A percentile compares a stretch with the other conserved stretches of the same genome.
Conservation (phyloP, 2,888 invertebrate genomes). For the Busseola fusca region DNA sequence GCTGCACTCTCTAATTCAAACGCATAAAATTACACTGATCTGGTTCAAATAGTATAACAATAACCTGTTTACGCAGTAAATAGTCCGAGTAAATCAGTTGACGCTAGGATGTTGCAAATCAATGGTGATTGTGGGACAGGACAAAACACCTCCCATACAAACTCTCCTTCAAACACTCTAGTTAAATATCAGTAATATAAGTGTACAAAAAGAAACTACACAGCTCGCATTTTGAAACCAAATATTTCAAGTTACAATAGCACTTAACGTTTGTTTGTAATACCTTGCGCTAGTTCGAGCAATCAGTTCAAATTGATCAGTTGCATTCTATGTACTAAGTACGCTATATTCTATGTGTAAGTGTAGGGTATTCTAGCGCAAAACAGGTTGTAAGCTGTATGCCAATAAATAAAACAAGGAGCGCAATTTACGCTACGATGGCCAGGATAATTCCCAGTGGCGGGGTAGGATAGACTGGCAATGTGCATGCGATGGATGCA, state of each 20-base stretch:
- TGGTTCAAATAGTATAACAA: constrained; percentile 53
- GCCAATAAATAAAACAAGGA: constrained; percentile 65
- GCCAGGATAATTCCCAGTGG: constrained; percentile 61
- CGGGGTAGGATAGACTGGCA: constrained; percentile 51
- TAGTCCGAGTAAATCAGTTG: constrained; percentile 38
- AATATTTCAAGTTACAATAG: constrained; percentile 48
- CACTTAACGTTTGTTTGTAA: constrained; percentile 44
- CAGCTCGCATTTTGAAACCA: constrained; percentile 30
- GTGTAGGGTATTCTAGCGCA: constrained; percentile 38
- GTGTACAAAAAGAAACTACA: constrained; percentile 21
- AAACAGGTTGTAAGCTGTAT: constrained; percentile 53
- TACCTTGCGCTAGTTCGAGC: constrained; percentile 53
- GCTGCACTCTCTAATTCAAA: constrained; percentile 39
- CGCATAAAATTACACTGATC: constrained; percentile 40
- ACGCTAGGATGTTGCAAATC: constrained; percentile 39
- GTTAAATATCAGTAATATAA: neutral
- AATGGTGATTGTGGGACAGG: constrained; percentile 19
- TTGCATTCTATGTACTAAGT: constrained; percentile 48
- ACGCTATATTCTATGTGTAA: constrained; percentile 40
- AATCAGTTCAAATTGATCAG: constrained; percentile 63
- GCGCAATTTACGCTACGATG: constrained; percentile 69
- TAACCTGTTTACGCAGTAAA: constrained; percentile 54
- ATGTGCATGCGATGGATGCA: constrained; percentile 35
- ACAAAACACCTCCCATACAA: neutral
- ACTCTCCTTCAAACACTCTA: neutral